phyloP scores from a whole-genome alignment of 2,888 invertebrate species.

The Leptopilina syphax region DNA sequence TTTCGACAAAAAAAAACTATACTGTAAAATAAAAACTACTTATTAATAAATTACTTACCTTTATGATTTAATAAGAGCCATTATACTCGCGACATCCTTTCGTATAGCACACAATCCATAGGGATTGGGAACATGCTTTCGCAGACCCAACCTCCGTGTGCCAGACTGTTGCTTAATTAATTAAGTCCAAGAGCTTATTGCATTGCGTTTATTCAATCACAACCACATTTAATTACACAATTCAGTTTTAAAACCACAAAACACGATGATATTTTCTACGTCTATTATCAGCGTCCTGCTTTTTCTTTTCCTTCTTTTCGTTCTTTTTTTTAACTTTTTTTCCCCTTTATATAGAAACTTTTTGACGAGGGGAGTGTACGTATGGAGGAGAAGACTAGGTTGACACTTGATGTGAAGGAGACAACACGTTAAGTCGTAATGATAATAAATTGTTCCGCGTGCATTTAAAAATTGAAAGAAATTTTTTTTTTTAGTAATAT shows the following conservation, averaged over 20 bases:
- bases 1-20: neutral
- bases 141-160: slow-evolving; percentile 49
- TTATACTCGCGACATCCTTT: slow-evolving; percentile 56
- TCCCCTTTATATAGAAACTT: slow-evolving; percentile 1
- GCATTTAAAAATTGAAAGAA: neutral
- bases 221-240: slow-evolving; percentile 12
- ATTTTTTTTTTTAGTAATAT: neutral
- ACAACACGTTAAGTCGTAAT: neutral
- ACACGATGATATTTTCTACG: slow-evolving; percentile 12
- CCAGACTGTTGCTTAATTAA: slow-evolving; percentile 29
- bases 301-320: slow-evolving; percentile 13
- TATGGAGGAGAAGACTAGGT: slow-evolving; percentile 49
- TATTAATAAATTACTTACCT: slow-evolving; percentile 2
- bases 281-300: slow-evolving; percentile 48
- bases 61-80: neutral
- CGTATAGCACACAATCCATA: slow-evolving; percentile 46
- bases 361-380: slow-evolving; percentile 48
- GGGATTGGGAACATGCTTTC: slow-evolving; percentile 56
- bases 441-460: slow-evolving; percentile 22
- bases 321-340: no score
- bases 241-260: neutral
- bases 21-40: neutral
- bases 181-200: neutral
- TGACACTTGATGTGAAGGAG: slow-evolving; percentile 36
- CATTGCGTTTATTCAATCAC: slow-evolving; percentile 5